Conservation (phyloP, 2,888 invertebrate genomes). For the Drosophila koepferae region DNA sequence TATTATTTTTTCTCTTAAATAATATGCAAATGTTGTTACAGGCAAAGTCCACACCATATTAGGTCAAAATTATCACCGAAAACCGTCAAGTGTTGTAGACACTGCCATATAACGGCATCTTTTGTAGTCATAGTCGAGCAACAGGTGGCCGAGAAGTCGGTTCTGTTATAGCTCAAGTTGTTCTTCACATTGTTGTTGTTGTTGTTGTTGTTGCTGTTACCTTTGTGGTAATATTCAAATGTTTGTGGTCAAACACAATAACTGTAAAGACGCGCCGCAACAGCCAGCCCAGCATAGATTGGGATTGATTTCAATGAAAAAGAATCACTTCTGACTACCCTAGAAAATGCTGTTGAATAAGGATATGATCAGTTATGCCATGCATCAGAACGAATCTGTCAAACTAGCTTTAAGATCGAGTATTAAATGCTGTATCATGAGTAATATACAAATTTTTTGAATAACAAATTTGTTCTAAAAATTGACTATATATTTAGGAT, state of each 20-base stretch:
- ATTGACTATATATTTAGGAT: background rate
- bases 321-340: constrained; percentile 19
- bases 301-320: constrained; percentile 38
- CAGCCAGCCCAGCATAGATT: constrained; percentile 12
- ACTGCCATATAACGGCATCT: constrained; percentile 48
- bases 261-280: constrained; percentile 55
- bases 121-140: constrained; percentile 48
- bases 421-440: too few relatives aligned
- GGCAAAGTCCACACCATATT: constrained; percentile 5
- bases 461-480: too few relatives aligned
- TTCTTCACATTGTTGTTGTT: background rate
- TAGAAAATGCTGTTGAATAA: background rate
- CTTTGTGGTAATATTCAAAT: constrained; percentile 51
- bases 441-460: too few relatives aligned
- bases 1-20: background rate
- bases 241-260: constrained; percentile 72
- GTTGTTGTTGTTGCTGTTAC: background rate
- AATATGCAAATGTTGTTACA: constrained; percentile 13
- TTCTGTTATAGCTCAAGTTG: constrained; percentile 23
- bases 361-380: background rate
- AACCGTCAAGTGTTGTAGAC: constrained; percentile 48
- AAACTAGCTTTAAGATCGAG: background rate
- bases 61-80: constrained; percentile 27
- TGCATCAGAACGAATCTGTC: background rate
- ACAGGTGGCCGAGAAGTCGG: constrained; percentile 51